Base-by-base conservation (phyloP, 2,113 vertebrate species). In the Athene noctua region DNA sequence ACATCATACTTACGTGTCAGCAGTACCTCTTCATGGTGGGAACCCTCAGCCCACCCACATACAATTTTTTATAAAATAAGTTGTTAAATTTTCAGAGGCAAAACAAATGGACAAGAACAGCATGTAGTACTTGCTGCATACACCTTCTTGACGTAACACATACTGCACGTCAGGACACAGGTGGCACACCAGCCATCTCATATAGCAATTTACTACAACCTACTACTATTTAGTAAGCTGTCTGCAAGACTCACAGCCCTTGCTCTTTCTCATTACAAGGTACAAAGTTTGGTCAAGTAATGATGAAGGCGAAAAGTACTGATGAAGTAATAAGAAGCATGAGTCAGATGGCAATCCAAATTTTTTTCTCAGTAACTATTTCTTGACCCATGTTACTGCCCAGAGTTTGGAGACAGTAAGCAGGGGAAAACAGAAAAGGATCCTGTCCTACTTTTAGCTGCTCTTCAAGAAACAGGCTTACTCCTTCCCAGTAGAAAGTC, bases 1-100 rank as follows among this genome's bases (percentile, higher is more conserved):
- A 40, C 0, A 0, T 11, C 2, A 1, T 57, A 51, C 26, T 65
- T 3, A 0, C 4, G 3, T 36, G 71, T 15, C 46, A 47, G 75
- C 57, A 58, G 34, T 23, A 63, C 23, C 42, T 42, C 29, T 27
- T 51, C 0, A 0, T 40, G n/a, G 20, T 7, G 8, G 38, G 70
- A 75, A 70, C 38, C 27, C 61, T 62, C 54, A 73, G 59, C 54
- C 19, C 27, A 72, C 29, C 29, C 58, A 36, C 44, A 44, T 38
- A 5, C 61, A 38, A 11, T 5, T 20, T 51, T 73, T 44, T 13
- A 38, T 26, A 62, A 80, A 74, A 44, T 2, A 5, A 79, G 22
- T 5, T 38, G 36, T 11, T 22, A 44, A 29, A 62, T 73, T 26
- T 44, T 80, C 36, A 44, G 13, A 11, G 6, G 27, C 32, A 67